Evolutionary conservation across 2,113 vertebrate genomes (phyloP), one percentile per base, ranked within the genome.

Genomic region (Bufo bufo): DNA sequence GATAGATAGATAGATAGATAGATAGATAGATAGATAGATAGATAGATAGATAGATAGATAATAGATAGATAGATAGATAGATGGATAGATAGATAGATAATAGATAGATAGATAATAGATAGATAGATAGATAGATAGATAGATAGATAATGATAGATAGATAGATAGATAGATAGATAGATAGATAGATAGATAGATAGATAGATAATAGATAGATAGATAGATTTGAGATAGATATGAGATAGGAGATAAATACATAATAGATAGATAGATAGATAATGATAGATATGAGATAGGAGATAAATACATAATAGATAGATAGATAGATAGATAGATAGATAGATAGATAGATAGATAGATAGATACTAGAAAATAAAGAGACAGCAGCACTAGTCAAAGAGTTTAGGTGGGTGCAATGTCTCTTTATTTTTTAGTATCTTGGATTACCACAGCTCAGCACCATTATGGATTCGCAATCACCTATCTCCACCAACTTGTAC

Each of bases 131-230:
- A 66, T 66, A 23, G 65, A 66, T 66, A 66, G 65, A 66, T 66
- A 66, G 65, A 66, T 66, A 66, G 65, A 66, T 66, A 66, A 66
- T 1, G 1, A 66, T 66, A 66, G 65, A 66, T 58, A 58, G 12
- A 13, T 12, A 13, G 33, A 33, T 33, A 11, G 75, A 77, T 77
- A 52, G 50, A 33, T 33, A 54, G 75, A 78, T 78, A 78, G 63
- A 65, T 65, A 65, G 63, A 65, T 65, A 65, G n/a, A 1, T 6
- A 65, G 63, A 65, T 65, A 66, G 65, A 66, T 66, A 66, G 65
- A 66, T 66, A 66, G 65, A 66, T 66, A 66, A n/a, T n/a, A n/a
- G 75, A 77, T 77, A 54, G 75, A 78, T 78, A 78, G 63, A 65
- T 65, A 65, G 63, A 65, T 65, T n/a, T 0, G 6, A 65, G 63